phyloP scores from a whole-genome alignment of 2,113 vertebrate genomes.

The Crypturellus undulatus region DNA sequence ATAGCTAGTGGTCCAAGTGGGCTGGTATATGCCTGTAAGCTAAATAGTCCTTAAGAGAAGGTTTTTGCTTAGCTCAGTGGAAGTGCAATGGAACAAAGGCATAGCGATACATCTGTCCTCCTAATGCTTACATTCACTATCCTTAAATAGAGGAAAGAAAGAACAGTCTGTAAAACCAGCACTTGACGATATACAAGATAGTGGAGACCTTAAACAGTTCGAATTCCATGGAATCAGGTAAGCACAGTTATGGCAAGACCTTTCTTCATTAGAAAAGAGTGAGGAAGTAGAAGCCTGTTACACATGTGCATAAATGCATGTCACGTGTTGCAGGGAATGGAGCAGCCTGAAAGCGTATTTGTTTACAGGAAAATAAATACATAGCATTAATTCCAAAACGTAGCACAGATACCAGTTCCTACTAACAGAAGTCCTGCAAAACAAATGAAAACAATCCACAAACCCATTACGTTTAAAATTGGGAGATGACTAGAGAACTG shows the following conservation, averaged over 20 bases:
- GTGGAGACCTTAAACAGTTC: not conserved
- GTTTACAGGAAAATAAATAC: not conserved
- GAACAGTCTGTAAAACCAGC: not conserved
- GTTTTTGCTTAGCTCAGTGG: not conserved
- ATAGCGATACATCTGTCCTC: not conserved
- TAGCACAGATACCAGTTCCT: not conserved
- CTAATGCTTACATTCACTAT: not conserved
- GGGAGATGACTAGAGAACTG: not conserved
- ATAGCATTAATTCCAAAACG: not conserved
- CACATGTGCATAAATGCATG: not conserved
- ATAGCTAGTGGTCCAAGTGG: not conserved
- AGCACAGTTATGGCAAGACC: not conserved
- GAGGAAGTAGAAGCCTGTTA: not conserved
- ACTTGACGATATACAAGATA: not conserved
- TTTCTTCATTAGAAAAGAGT: not conserved
- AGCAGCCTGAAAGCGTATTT: not conserved
- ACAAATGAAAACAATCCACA: not conserved
- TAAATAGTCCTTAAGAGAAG: not conserved
- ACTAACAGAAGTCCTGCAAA: not conserved
- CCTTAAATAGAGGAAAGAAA: not conserved
- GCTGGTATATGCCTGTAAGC: not conserved
- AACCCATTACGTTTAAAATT: not conserved
- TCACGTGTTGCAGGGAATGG: not conserved
- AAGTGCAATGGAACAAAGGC: not conserved
- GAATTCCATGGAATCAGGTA: not conserved